phyloP scores from a whole-genome alignment of 2,888 invertebrate genomes.

The Isoperla grammatica region DNA sequence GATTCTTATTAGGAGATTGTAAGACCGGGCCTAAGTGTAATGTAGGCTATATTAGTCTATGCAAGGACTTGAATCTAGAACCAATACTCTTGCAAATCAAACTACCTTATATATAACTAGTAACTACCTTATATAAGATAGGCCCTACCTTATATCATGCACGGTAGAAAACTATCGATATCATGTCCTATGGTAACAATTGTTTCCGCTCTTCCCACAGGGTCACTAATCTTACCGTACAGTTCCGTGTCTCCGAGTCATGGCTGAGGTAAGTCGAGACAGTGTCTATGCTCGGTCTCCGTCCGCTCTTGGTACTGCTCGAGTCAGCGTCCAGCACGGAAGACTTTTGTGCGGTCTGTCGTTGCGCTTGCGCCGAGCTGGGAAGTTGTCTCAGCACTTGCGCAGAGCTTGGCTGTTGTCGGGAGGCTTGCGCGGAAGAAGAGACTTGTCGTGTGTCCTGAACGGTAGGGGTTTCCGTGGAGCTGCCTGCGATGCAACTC shows the following conservation, averaged over 20 bases:
- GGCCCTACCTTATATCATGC: no score
- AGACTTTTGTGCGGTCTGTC: conserved; percentile 37
- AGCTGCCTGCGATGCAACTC: neutral
- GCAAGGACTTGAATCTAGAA: no score
- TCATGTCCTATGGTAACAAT: no score
- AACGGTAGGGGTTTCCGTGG: neutral
- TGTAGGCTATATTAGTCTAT: no score
- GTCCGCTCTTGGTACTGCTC: conserved; percentile 67
- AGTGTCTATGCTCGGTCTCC: conserved; percentile 80
- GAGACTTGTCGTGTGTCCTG: neutral
- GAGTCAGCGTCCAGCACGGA: conserved; percentile 58
- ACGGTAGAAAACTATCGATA: no score
- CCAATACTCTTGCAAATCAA: no score
- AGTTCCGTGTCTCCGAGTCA: conserved; percentile 31
- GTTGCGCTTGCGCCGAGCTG: neutral
- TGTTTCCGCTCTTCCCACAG: no score
- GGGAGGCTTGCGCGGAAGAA: neutral
- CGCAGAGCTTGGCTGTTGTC: neutral
- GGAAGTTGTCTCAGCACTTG: neutral
- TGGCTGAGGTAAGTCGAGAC: conserved; percentile 85
- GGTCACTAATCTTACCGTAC: no score
- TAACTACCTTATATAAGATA: no score
- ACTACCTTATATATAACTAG: no score
- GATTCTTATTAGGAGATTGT: no score
- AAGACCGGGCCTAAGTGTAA: no score